These are phyloP conservation scores for Metallyticus violacea DNA, from an alignment of 2,888 invertebrate species.

Conservation along the genomic window DNA sequence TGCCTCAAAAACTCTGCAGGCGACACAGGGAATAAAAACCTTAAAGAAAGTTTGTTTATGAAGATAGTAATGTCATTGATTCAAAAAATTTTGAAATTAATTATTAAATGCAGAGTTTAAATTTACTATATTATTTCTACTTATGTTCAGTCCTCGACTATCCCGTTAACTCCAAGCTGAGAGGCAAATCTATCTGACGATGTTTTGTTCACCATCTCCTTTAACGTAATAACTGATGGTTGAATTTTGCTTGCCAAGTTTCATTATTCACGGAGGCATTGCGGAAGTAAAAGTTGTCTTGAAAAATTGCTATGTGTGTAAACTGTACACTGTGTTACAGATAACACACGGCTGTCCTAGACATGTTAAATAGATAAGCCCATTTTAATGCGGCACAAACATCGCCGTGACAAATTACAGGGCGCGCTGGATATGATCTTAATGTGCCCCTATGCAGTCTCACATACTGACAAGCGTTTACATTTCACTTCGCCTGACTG, in stretches of 20 bases:
- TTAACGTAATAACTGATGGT: background rate
- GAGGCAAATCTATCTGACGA: background rate
- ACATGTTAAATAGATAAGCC: background rate
- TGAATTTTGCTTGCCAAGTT: background rate
- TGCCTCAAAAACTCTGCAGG: too few relatives aligned
- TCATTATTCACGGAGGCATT: background rate
- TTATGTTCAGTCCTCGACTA: too few relatives aligned
- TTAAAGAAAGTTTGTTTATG: too few relatives aligned
- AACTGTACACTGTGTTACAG: background rate
- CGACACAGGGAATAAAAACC: too few relatives aligned
- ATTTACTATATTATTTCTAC: too few relatives aligned
- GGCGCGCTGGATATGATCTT: background rate
- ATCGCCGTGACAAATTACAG: background rate
- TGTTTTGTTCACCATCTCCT: background rate
- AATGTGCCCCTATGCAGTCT: background rate
- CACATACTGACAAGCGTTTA: too few relatives aligned
- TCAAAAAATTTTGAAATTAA: too few relatives aligned
- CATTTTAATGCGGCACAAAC: background rate
- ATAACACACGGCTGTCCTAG: background rate
- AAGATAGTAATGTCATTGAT: too few relatives aligned
- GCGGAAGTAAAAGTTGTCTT: background rate
- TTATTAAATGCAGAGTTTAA: too few relatives aligned
- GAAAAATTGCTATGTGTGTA: background rate
- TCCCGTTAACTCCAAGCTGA: too few relatives aligned
- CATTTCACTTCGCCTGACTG: too few relatives aligned